These are phyloP conservation scores for Nipponacmea schrenckii DNA, from an alignment of 2,888 invertebrate species.

Conservation along the genomic window DNA sequence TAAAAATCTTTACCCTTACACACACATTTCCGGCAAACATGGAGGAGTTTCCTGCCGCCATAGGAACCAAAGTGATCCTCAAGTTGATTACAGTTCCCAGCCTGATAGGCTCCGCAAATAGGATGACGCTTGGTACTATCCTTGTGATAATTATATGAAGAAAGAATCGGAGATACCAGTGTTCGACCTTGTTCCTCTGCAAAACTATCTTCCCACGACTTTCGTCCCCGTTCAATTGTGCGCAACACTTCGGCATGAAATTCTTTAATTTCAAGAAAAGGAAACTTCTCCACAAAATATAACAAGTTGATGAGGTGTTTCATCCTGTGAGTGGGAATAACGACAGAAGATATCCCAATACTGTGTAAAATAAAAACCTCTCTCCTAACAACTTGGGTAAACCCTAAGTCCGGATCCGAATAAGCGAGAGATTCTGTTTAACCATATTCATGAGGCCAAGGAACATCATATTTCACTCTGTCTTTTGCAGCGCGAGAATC, in stretches of 20 bases:
- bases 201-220: neutral
- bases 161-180: neutral
- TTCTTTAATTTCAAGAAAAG: neutral
- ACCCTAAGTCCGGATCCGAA: neutral
- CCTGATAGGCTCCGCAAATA: neutral
- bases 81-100: neutral
- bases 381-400: neutral
- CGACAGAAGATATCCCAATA: neutral
- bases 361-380: neutral
- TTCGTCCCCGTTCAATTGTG: neutral
- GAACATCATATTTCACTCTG: neutral
- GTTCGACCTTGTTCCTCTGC: neutral
- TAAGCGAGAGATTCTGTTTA: neutral
- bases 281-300: neutral
- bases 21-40: neutral
- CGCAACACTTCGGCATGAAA: neutral
- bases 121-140: neutral
- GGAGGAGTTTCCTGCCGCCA: neutral
- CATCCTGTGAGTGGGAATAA: neutral
- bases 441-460: slow-evolving; percentile 2
- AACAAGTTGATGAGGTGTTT: neutral
- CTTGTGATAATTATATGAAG: neutral
- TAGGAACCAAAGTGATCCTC: neutral
- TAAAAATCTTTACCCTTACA: neutral
- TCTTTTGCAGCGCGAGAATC: neutral